Base-by-base conservation (phyloP, 2,797 vertebrate species). In the Todus mexicanus region DNA sequence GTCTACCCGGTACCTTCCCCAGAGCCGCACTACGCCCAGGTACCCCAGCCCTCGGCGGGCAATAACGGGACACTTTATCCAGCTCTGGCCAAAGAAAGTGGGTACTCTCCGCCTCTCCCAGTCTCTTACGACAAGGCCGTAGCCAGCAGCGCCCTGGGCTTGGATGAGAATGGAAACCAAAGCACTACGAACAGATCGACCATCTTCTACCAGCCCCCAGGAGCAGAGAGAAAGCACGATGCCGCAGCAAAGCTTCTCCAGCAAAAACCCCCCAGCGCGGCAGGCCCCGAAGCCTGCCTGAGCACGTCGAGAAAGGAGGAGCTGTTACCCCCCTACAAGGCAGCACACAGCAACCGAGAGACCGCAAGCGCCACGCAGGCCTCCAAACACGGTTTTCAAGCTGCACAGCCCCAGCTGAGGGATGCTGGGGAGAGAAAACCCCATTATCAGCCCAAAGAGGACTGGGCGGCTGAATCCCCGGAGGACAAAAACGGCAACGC, bases 1-100 rank as follows among this genome's bases (percentile, higher is more conserved):
- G 95, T 98, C 81, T 99, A 99, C 64, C 97, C 97, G 0, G 98
- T 99, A 70, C 98, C 98, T 33, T 98, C 98, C 79, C 98, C 98
- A 3, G 99, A 99, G 93, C 98, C 98, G 1, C 98, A 98, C 94
- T 98, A 98, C 2, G 98, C 99, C 82, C 98, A 98, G 94, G 98
- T 97, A 61, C 98, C 99, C 72, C 97, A 96, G 82, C 89, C 96
- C 71, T 97, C 96, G 4, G 71, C 95, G 3, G 96, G 63, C 78
- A 93, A 79, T 57, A 97, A 97, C 1, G 97, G 98, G 14, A 97
- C 54, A 3, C 97, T 98, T 65, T 98, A 98, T 87, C 98, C 98
- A 16, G 98, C 98, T 5, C 97, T 98, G 89, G 97, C 98, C 96
- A 99, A 98, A 98, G 98, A 99, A 95, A 98, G 96, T 18, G 95